Base-by-base conservation (phyloP, 2,888 invertebrate species). In the Candidula unifasciata region DNA sequence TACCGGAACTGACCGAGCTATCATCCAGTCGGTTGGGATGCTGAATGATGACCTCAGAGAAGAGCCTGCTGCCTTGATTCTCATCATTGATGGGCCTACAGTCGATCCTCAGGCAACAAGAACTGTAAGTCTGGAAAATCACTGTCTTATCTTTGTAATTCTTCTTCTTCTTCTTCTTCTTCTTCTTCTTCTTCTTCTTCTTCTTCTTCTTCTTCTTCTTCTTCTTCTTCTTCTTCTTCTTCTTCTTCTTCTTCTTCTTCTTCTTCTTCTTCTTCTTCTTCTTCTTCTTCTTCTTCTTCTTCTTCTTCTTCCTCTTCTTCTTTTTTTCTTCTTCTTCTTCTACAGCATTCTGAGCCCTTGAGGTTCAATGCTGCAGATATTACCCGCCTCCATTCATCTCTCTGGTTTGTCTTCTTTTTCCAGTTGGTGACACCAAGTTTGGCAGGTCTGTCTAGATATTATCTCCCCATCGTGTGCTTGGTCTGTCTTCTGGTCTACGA, bases 71-170 rank as follows among this genome's bases (percentile, higher is more conserved):
- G 52, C 82, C n/a, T 30, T 86, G 27, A 64, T 86, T 10, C 68
- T 86, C 74, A 81, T 86, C 71, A 86, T 80, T 18, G 84, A 86
- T n/a, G 86, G 86, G 21, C 86, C 86, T 13, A 77, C 86, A 5
- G 37, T 84, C 37, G 82, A 86, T 69, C 82, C 77, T 21, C 16
- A 64, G 13, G 78, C 57, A 16, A 80, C 84, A 0, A 30, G 82
- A 52, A 60, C 84, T 73, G 86, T 86, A n/a, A 66, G 82, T 68
- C 18, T 44, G 44, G 13, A 44, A 44, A 44, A 13, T 6, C 44
- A 44, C 13, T 0, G 44, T 44, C 6, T 6, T 44, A 44, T 13
- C 44, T 10, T 44, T 6, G 44, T 10, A 44, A 13, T 44, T 60
- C 60, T 24, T 60, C 60, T 60, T 60, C 60, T 60, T n/a, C n/a